Percentiles rank a stretch among this genome's conserved stretches.
These are phyloP conservation scores for Drosophila suboccidentalis DNA, from an alignment of 2,888 invertebrate species.

Conservation along the genomic window DNA sequence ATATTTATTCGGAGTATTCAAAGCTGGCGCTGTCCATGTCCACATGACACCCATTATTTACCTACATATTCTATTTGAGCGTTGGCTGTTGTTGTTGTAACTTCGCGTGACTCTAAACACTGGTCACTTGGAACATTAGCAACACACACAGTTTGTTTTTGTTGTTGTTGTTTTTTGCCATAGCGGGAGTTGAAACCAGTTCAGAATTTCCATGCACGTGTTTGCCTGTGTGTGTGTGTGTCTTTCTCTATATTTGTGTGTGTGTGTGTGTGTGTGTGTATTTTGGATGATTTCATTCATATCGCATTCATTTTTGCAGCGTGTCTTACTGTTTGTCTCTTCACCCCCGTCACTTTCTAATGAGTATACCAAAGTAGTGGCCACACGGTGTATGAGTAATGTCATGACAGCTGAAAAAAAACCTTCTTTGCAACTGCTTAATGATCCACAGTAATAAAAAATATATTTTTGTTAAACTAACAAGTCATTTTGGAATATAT, in stretches of 20 bases:
- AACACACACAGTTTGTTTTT: slow-evolving; percentile 53
- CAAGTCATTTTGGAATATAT: not conserved
- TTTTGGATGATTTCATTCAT: slow-evolving; percentile 78
- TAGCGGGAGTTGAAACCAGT: slow-evolving; percentile 67
- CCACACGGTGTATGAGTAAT: slow-evolving; percentile 74
- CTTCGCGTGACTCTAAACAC: slow-evolving; percentile 79
- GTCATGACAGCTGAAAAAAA: slow-evolving; percentile 36
- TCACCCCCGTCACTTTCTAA: not conserved
- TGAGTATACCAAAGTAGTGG: slow-evolving; percentile 15
- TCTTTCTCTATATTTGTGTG: slow-evolving; percentile 14
- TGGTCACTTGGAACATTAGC: slow-evolving; percentile 77
- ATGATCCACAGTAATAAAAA: not conserved
- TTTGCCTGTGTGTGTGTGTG: slow-evolving; percentile 18
- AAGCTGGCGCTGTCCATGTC: slow-evolving; percentile 23
- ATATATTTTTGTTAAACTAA: not conserved
- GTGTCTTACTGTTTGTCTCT: slow-evolving; percentile 27
- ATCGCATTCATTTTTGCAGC: slow-evolving; percentile 32
- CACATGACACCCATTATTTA: slow-evolving; percentile 48
- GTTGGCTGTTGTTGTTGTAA: slow-evolving; percentile 46
- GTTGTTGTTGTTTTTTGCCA: slow-evolving; percentile 26
- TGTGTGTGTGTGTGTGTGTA: slow-evolving; percentile 49
- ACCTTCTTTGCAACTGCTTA: not conserved
- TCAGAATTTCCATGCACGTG: slow-evolving; percentile 60
- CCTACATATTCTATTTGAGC: slow-evolving; percentile 43
- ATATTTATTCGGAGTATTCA: slow-evolving; percentile 24